Percentiles rank a stretch among this genome's conserved stretches.
phyloP scores from a whole-genome alignment of 1,140 invertebrate species.

The Atta texana region DNA sequence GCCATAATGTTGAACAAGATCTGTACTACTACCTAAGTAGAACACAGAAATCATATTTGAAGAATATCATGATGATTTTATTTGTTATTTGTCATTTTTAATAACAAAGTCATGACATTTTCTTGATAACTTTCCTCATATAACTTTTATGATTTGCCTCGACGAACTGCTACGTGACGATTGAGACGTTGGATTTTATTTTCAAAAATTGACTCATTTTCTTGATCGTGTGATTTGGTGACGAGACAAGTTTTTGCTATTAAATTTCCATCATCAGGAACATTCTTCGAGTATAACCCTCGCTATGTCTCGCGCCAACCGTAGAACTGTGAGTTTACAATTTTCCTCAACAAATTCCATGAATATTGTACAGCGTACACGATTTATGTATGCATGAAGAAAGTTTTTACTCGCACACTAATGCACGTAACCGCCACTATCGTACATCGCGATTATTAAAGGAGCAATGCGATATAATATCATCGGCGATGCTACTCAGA shows the following conservation, averaged over 20 bases:
- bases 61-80: too few relatives aligned
- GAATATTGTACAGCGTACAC: constrained; percentile 74
- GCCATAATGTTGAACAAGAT: neutral
- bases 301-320: neutral
- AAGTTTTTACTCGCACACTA: constrained; percentile 67
- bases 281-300: constrained; percentile 20
- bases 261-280: constrained; percentile 57
- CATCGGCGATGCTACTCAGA: constrained; percentile 52
- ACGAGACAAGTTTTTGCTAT: neutral
- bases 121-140: too few relatives aligned
- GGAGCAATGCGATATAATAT: constrained; percentile 51
- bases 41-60: too few relatives aligned
- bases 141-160: neutral
- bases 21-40: neutral
- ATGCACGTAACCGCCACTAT: constrained; percentile 30
- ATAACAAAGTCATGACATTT: too few relatives aligned
- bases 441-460: constrained; percentile 68
- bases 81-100: too few relatives aligned
- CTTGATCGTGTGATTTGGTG: neutral
- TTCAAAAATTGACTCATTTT: neutral
- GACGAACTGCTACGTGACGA: neutral
- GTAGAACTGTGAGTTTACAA: constrained; percentile 54
- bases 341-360: constrained; percentile 75
- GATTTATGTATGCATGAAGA: constrained; percentile 75
- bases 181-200: neutral